Evolutionary conservation across 35 echinoderm and acorn worm genomes (phyloP).

Genomic region (Chiridota heheva): DNA sequence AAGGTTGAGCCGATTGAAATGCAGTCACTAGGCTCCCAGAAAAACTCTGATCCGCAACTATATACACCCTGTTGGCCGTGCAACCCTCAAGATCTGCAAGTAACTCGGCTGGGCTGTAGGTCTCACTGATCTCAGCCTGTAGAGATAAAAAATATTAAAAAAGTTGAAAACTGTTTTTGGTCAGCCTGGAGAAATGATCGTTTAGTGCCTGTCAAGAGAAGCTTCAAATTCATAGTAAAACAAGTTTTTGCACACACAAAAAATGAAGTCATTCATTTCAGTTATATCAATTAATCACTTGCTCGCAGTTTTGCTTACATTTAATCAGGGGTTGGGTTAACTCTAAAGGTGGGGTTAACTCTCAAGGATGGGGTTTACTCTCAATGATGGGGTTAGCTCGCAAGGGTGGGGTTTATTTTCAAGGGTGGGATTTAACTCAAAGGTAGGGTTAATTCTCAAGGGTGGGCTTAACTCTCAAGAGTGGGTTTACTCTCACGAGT

Average conservation of each 20-base stretch:
- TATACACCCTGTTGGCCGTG: constrained; percentile 63
- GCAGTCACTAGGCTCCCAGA: constrained; percentile 70
- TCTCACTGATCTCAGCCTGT: constrained; percentile 65
- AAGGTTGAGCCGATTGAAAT: constrained; percentile 21
- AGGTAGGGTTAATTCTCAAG: no score
- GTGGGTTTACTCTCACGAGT: no score
- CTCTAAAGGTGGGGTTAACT: no score
- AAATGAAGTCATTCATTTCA: no score
- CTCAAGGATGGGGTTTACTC: no score
- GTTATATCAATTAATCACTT: no score
- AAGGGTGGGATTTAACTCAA: no score
- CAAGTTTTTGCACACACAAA: background rate
- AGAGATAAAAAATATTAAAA: background rate
- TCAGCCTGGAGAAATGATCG: background rate
- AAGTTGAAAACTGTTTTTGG: background rate
- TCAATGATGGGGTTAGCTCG: no score
- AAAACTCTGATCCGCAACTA: constrained; percentile 95
- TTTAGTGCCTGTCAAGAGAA: background rate
- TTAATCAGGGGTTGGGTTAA: no score
- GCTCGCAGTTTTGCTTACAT: no score
- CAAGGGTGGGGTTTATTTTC: no score
- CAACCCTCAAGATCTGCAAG: constrained; percentile 75
- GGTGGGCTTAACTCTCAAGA: no score
- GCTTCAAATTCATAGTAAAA: background rate
- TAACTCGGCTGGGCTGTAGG: constrained; percentile 61